phyloP scores from a whole-genome alignment of 2,888 invertebrate genomes.

The Furcula furcula region DNA sequence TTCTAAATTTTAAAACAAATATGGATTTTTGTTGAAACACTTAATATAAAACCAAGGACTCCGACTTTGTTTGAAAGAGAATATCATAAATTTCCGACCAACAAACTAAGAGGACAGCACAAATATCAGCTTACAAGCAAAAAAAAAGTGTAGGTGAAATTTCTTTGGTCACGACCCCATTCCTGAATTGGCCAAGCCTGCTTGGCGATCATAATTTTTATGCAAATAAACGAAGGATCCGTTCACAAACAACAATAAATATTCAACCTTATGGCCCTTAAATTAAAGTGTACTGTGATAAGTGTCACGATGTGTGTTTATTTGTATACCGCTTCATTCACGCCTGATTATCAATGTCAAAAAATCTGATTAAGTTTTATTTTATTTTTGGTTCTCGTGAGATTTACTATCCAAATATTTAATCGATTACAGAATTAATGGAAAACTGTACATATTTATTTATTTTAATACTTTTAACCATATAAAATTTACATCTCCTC shows the following conservation, averaged over 20 bases:
- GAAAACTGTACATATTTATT: too few relatives aligned
- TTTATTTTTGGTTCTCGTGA: conserved; percentile 30
- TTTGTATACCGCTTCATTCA: conserved; percentile 25
- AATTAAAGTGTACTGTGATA: neutral
- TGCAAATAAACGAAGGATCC: conserved; percentile 36
- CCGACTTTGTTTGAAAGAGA: conserved; percentile 35
- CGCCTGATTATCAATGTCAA: conserved; percentile 40
- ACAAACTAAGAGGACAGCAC: conserved; percentile 33
- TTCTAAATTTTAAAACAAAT: neutral
- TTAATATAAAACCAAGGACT: neutral
- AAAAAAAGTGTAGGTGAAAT: conserved; percentile 43
- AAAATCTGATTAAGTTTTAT: conserved; percentile 32
- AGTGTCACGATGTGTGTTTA: conserved; percentile 4
- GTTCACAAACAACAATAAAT: neutral
- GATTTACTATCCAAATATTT: conserved; percentile 18
- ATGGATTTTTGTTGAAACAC: neutral
- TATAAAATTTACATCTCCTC: too few relatives aligned
- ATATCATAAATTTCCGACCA: conserved; percentile 40
- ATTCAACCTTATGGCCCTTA: conserved; percentile 3
- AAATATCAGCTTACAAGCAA: conserved; percentile 48
- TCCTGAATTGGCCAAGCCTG: conserved; percentile 40
- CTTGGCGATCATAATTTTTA: conserved; percentile 48
- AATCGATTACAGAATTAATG: conserved; percentile 28
- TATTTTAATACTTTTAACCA: too few relatives aligned
- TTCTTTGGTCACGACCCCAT: conserved; percentile 31